These are phyloP conservation scores for Drosophila monieri DNA, from an alignment of 2,888 invertebrate species.

Conservation along the genomic window DNA sequence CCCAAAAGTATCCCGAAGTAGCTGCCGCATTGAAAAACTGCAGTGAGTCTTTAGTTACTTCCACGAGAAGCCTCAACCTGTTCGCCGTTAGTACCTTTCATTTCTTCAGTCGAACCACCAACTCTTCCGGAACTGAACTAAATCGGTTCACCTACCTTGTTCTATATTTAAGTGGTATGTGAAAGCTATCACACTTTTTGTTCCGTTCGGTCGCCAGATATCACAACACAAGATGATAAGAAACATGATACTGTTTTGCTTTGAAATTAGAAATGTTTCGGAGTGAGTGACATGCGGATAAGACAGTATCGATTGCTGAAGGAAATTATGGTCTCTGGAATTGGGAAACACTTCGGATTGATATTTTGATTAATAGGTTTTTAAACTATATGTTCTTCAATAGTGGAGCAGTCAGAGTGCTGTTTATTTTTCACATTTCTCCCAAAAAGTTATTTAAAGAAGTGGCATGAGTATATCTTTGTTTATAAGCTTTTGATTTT, in stretches of 20 bases:
- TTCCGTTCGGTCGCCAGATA: conserved; percentile 16
- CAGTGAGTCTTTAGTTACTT: conserved; percentile 35
- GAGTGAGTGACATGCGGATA: conserved; percentile 27
- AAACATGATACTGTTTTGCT: neutral
- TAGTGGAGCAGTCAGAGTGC: too few species aligned
- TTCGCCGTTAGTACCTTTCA: conserved; percentile 19
- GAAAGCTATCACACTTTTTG: neutral
- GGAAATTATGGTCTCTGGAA: neutral
- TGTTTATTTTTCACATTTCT: too few species aligned
- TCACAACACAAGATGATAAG: conserved; percentile 25
- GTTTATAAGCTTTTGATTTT: too few species aligned
- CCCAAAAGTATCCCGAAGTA: conserved; percentile 3
- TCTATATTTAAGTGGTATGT: conserved; percentile 12
- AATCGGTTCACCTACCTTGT: neutral
- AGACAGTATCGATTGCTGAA: conserved; percentile 5
- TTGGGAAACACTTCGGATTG: conserved; percentile 10
- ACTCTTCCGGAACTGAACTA: conserved; percentile 27
- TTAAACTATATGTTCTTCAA: too few species aligned
- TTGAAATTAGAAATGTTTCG: conserved; percentile 35
- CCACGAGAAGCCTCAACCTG: neutral
- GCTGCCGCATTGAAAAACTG: conserved; percentile 33
- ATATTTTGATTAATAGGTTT: conserved; percentile 1
- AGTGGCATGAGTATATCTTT: too few species aligned
- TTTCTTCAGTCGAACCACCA: conserved; percentile 19
- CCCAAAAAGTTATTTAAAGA: too few species aligned